These are phyloP conservation scores for Seison nebaliae DNA, from an alignment of 1,140 invertebrate species.

Conservation along the genomic window DNA sequence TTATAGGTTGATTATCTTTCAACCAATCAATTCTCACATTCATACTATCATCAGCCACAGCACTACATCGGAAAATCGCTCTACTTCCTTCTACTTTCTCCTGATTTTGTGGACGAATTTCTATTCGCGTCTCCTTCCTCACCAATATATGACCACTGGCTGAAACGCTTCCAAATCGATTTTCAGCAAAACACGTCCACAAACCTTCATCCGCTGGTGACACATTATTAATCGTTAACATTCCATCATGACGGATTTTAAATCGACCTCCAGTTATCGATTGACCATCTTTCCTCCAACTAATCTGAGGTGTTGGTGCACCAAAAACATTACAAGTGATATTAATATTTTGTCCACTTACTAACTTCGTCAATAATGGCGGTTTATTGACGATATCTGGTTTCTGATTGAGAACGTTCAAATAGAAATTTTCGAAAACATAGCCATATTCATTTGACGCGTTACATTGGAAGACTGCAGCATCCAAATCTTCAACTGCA, in stretches of 20 bases:
- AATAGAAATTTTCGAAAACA: conserved; percentile 82
- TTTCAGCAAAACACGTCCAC: conserved; percentile 8
- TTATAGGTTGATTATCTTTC: conserved; percentile 10
- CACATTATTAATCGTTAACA: conserved; percentile 3
- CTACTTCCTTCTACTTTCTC: conserved; percentile 6
- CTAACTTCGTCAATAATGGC: conserved; percentile 3
- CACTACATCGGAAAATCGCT: conserved; percentile 12
- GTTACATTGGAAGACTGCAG: conserved; percentile 91
- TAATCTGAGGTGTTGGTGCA: conserved; percentile 9
- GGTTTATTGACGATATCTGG: conserved; percentile 11
- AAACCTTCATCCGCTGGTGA: conserved; percentile 9
- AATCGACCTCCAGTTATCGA: conserved; percentile 11
- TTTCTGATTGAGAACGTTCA: conserved; percentile 58
- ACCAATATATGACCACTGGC: conserved; percentile 9
- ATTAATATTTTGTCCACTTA: conserved; percentile 3
- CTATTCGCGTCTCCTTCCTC: conserved; percentile 6
- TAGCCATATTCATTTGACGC: conserved; percentile 89
- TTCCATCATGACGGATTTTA: conserved; percentile 6
- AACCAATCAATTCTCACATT: conserved; percentile 9
- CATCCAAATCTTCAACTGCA: conserved; percentile 61
- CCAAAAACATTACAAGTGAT: conserved; percentile 10
- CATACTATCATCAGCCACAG: conserved; percentile 7
- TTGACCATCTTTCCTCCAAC: conserved; percentile 9
- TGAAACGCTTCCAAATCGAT: conserved; percentile 7
- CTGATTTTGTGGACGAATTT: conserved; percentile 10